A percentile compares a stretch with the other conserved stretches of the same genome.
phyloP scores from a whole-genome alignment of 2,113 vertebrate genomes.

The Bubalus kerabau region DNA sequence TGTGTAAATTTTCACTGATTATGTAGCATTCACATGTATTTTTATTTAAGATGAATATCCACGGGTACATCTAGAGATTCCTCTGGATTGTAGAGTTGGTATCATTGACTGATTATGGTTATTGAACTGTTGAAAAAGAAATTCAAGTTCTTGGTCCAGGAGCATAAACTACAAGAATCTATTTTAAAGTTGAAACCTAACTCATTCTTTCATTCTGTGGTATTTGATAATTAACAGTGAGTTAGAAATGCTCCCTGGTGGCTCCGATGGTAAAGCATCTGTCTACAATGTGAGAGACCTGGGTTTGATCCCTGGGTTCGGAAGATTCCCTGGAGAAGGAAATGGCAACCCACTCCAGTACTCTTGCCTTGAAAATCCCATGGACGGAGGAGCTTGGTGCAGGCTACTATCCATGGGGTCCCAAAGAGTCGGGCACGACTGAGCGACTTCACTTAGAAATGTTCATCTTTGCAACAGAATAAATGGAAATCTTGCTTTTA shows the following conservation, averaged over 20 bases:
- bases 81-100: background rate
- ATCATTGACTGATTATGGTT: rapidly evolving
- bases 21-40: background rate
- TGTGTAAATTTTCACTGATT: rapidly evolving
- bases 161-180: background rate
- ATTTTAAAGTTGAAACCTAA: background rate
- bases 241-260: background rate
- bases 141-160: background rate
- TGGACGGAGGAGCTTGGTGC: too few species aligned
- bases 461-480: background rate
- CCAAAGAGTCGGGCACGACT: too few species aligned
- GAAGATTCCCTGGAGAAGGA: too few species aligned
- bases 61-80: rapidly evolving
- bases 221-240: background rate
- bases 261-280: too few species aligned
- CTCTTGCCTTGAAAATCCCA: too few species aligned
- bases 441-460: background rate
- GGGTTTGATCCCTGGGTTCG: too few species aligned
- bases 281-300: too few species aligned
- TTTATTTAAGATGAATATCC: background rate
- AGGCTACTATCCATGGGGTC: too few species aligned
- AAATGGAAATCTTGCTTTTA: constrained; percentile 5
- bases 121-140: background rate
- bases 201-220: constrained; percentile 4
- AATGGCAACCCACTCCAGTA: too few species aligned